Evolutionary conservation across 2,888 invertebrate genomes (phyloP).

Genomic region (Steromphala cineraria): DNA sequence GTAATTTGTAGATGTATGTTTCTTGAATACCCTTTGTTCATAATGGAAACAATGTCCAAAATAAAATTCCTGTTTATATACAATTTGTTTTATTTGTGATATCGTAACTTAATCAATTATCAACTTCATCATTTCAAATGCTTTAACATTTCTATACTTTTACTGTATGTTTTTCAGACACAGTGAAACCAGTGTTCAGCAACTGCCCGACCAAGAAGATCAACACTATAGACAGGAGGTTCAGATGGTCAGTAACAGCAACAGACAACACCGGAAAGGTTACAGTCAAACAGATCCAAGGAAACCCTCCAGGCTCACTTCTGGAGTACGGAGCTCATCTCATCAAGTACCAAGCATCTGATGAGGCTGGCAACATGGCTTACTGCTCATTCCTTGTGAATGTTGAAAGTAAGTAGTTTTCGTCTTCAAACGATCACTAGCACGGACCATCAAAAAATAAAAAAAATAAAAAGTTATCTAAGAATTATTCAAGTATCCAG

Average conservation of each 20-base stretch:
- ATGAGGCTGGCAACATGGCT: not conserved
- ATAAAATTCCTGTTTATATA: no score
- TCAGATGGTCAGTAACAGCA: not conserved
- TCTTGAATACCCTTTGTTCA: no score
- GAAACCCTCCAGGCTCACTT: not conserved
- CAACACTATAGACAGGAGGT: not conserved
- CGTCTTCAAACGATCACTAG: no score
- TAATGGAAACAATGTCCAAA: no score
- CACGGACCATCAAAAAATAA: no score
- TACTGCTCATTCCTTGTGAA: not conserved
- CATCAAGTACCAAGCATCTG: not conserved
- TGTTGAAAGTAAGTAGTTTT: not conserved
- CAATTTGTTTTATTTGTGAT: no score
- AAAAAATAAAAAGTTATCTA: no score
- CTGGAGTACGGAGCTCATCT: not conserved
- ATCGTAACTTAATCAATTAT: no score
- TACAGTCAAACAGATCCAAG: not conserved
- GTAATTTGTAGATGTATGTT: no score
- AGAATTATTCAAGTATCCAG: no score
- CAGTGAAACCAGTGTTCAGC: not conserved
- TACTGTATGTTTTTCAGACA: not conserved
- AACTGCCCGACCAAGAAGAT: not conserved
- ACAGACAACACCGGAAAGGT: slow-evolving; percentile 7
- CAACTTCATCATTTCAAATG: no score
- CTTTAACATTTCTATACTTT: no score